Base-by-base conservation (phyloP, 2,888 invertebrate species). In the Patella pellucida region DNA sequence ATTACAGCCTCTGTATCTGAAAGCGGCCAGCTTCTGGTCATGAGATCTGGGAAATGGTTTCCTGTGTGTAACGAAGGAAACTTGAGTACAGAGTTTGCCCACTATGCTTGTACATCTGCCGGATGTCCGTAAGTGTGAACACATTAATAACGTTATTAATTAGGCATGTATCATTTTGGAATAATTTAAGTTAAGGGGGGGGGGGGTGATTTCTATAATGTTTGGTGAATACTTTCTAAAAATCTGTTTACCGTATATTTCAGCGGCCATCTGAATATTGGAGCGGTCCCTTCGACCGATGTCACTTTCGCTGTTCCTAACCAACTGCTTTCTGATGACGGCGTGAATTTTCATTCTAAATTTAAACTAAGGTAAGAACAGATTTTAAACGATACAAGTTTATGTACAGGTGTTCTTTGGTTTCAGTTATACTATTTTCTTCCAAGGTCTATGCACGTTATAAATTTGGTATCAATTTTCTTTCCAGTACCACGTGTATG, bases 21-120 rank as follows among this genome's bases (percentile, higher is more conserved):
- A 12, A 31, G 54, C 7, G 74, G 50, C 12, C n/a, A 74, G 1
- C 71, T 82, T 3, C 70, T 73, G 14, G 68, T 80, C 41, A 75
- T 70, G n/a, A 78, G 76, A 56, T 76, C 74, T n/a, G 73, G 76
- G 12, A 41, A 31, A 16, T 77, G 78, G 78, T 73, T 80, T 73
- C 80, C 79, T 1, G 77, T 81, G 3, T 83, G 83, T 69, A 67
- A 72, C 50, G 75, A 75, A n/a, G 67, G 23, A 4, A 62, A 68
- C 0, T 79, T 78, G 79, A 19, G 56, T 19, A 19, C 27, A n/a
- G 68, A 74, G 14, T 16, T 71, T 1, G 74, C 74, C 11, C 67
- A 79, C 52, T 52, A 73, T 14, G 79, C 82, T 27, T 83, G 83
- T 69, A 19, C 67, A 15, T 74, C 75, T 14, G 75, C 75, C 9